Base-by-base conservation (phyloP, 2,888 invertebrate species). In the Asteroscopus sphinx region DNA sequence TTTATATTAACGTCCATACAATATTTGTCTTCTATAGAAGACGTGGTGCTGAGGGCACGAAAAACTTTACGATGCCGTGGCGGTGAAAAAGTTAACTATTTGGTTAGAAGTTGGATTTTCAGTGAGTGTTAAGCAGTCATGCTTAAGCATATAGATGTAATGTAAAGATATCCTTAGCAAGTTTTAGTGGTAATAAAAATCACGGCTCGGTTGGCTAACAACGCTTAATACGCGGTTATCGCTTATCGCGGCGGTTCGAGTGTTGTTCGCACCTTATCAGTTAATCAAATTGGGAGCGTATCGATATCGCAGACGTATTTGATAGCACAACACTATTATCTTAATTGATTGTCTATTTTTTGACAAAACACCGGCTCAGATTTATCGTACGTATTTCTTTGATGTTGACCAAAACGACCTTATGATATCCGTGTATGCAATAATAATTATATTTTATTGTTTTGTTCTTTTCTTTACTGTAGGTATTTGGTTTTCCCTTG, bases 231-330 rank as follows among this genome's bases (percentile, higher is more conserved):
- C 87, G 81, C 82, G 83, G 82, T 89, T 90, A 89, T 88, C 87
- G 83, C 74, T 88, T 90, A 91, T 91, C 92, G 87, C 69, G 68
- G 85, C 89, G 88, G 89, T 91, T 90, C 90, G 85, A 90, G 87
- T 91, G 92, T 90, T 87, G 88, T 90, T 87, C 79, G 84, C 80
- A 76, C 83, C 83, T 85, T 91, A 92, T 93, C 92, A 88, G 84
- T 87, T 91, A 91, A 93, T 92, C 92, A 92, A 92, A 92, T 91
- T 92, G 90, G 91, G 90, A 89, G 88, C 92, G 90, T 88, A 89
- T 90, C 90, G 91, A 85, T 93, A 92, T 89, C 91, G 79, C 77
- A 77, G 84, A 86, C 88, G 88, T 87, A 83, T 89, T 81, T 82
- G 92, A 92, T 92, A 91, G 77, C 86, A 80, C 83, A 83, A 83